A percentile compares a stretch with the other conserved stretches of the same genome.
These are phyloP conservation scores for Calephelis nemesis DNA, from an alignment of 1,140 invertebrate species.

Conservation along the genomic window DNA sequence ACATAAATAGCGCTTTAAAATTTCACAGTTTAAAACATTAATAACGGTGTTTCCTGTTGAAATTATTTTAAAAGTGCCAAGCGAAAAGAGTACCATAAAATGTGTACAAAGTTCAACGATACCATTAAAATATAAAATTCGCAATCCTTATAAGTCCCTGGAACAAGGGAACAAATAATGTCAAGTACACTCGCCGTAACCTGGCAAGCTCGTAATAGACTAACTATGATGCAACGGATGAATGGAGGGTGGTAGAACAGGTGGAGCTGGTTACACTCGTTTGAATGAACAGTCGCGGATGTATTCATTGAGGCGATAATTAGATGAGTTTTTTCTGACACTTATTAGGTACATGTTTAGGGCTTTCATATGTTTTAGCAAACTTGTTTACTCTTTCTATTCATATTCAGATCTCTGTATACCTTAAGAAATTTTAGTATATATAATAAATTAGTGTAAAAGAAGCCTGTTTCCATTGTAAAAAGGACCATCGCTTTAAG, in stretches of 20 bases:
- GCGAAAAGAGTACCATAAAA: not conserved
- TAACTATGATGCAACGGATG: conserved; percentile 52
- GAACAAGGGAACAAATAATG: conserved; percentile 48
- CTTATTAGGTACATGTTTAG: conserved; percentile 20
- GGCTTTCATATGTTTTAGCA: conserved; percentile 1
- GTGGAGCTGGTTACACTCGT: conserved; percentile 31
- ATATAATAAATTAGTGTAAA: too few species aligned
- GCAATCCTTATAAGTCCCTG: conserved; percentile 21
- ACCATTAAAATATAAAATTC: conserved; percentile 13
- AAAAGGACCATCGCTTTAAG: too few species aligned
- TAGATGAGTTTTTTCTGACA: conserved; percentile 24
- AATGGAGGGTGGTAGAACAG: conserved; percentile 37
- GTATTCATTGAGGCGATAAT: conserved; percentile 32
- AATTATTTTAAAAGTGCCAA: conserved; percentile 1
- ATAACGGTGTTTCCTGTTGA: not conserved
- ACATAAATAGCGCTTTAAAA: conserved; percentile 1
- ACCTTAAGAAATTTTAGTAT: too few species aligned
- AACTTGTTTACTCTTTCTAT: not conserved
- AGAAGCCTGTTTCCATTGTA: too few species aligned
- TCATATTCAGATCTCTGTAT: not conserved
- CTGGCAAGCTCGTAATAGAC: conserved; percentile 54
- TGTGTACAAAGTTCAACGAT: not conserved
- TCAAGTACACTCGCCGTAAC: conserved; percentile 54
- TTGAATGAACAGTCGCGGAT: conserved; percentile 39
- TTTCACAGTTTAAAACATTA: not conserved